Base-by-base conservation (phyloP, 1,140 invertebrate species). In the Whitmania pigra region DNA sequence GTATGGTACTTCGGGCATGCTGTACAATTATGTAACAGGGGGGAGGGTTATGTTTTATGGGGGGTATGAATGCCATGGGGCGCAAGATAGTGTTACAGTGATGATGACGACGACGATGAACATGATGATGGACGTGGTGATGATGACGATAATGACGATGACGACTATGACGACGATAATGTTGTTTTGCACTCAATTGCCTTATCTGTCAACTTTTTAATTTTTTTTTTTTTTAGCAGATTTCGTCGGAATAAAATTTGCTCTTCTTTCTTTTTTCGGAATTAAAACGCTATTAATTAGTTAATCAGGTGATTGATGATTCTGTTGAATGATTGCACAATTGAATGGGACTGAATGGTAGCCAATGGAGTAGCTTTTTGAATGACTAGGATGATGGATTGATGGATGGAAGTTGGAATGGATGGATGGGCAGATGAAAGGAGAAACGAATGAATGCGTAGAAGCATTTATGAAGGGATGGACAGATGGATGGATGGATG, bases 1-100 rank as follows among this genome's bases (percentile, higher is more conserved):
- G 82, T 97, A 95, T 0, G 92, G 93, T 0, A 95, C 92, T 74
- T 90, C 85, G 0, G 92, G 92, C 15, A 92, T 90, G 80, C 90
- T 92, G 84, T 60, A 81, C 83, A 78, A 77, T n/a, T n/a, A n/a
- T 7, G 43, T 57, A 79, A 74, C 74, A 66, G 31, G 9, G 17
- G 17, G 40, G 27, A 72, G 40, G 40, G 5, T 43, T 31, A 49
- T 7, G 20, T 53, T 71, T 13, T 6, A 43, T 43, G 13, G 40
- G 40, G 40, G 40, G 40, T 13, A 43, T 13, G 40, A 43, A 43
- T n/a, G n/a, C n/a, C n/a, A n/a, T n/a, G n/a, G n/a, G n/a, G n/a
- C n/a, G 31, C 31, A 49, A 17, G 43, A 43, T 5, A 6, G 40
- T 43, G 40, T 5, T 13, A 60, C 11, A 18, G 20, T 63, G 60